Evolutionary conservation across 64 coral and sea anemone genomes (phyloP).

Genomic region (Hydrozoanthus tunicans): DNA sequence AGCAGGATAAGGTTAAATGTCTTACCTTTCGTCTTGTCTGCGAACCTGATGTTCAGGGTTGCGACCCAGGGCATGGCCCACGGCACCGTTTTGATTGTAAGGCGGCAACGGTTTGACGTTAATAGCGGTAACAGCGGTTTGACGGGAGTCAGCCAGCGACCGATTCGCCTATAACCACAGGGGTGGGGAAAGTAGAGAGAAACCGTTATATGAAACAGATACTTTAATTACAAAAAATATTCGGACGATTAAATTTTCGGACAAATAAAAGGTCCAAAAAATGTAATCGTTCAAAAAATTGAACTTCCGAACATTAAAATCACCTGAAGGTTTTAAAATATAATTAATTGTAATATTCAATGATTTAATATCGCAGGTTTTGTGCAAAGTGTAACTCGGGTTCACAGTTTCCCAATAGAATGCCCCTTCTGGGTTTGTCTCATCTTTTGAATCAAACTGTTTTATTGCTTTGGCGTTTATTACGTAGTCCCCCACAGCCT

Average conservation of each 20-base stretch:
- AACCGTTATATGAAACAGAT: not conserved
- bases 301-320: not conserved
- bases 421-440: too few species aligned
- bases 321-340: too few species aligned
- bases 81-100: conserved; percentile 77
- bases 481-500: too few species aligned
- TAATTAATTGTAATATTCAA: not conserved
- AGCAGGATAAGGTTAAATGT: not conserved
- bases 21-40: conserved; percentile 72
- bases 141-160: conserved; percentile 78
- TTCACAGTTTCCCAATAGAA: too few species aligned
- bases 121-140: conserved; percentile 76
- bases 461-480: too few species aligned
- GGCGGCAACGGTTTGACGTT: conserved; percentile 64
- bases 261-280: not conserved
- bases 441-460: too few species aligned
- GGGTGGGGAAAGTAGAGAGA: not conserved
- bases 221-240: too few species aligned
- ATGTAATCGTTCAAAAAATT: not conserved
- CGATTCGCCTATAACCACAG: conserved; percentile 58
- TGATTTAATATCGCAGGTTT: not conserved
- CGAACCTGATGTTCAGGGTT: conserved; percentile 73
- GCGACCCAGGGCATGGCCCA: conserved; percentile 80
- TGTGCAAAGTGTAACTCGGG: too few species aligned
- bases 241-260: not conserved